Base-by-base conservation (phyloP, 2,113 vertebrate genomes). In the Neogobius melanostomus region DNA sequence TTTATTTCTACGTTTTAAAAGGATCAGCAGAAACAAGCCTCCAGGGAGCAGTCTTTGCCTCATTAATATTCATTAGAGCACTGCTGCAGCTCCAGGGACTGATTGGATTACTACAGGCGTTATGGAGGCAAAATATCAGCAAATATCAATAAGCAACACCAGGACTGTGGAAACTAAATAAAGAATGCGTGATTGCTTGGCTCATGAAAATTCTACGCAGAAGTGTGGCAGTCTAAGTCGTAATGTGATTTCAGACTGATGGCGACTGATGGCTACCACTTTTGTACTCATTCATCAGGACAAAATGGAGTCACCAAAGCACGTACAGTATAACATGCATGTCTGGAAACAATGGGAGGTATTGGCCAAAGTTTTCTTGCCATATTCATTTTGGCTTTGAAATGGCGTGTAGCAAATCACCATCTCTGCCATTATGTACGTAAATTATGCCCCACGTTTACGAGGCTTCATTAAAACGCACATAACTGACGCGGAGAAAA, bases 1-100 rank as follows among this genome's bases (percentile, higher is more conserved):
- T 71, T 85, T 86, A 65, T 86, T 69, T 83, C 67, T 17, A 74
- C 80, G 74, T 90, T 92, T 87, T 84, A 82, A 80, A 62, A 85
- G 76, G 87, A 86, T 91, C 83, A 92, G 80, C 85, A 91, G 80
- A 93, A 94, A 94, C 66, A 81, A 63, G 81, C 75, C 89, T 76
- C 83, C 51, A 36, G 64, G 81, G 79, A 91, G 68, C 47, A 49
- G 75, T 80, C 61, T 64, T 76, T 43, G 73, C 60, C 56, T 36
- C 77, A 86, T 89, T 88, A 91, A 89, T 90, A 93, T 89, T 93
- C 77, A 92, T 85, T 90, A 72, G 75, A 66, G 46, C 60, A 67
- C 72, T 76, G 72, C 74, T 71, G 46, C 14, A n/a, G 21, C 53
- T 81, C 56, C 78, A 68, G 80, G 75, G 75, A 81, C 76, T 76